A percentile compares a stretch with the other conserved stretches of the same genome.
These are phyloP conservation scores for Thripadectes ignobilis DNA, from an alignment of 2,797 vertebrate genomes.

Conservation along the genomic window DNA sequence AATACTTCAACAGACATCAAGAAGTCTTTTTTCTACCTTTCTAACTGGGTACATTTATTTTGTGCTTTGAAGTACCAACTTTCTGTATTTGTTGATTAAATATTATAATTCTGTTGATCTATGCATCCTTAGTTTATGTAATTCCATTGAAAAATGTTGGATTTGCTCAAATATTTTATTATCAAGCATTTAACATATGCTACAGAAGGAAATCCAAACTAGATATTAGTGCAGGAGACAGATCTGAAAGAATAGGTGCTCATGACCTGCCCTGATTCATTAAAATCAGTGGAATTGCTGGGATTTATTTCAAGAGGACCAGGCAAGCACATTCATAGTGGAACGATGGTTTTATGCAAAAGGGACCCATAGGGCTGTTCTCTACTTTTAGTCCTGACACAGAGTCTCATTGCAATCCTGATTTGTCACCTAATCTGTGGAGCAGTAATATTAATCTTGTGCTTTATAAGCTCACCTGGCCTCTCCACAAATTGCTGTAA, in stretches of 20 bases:
- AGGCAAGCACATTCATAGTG: background rate
- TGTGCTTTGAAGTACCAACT: background rate
- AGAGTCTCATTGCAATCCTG: background rate
- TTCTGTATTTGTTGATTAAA: background rate
- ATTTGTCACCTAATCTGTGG: background rate
- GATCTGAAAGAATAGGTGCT: background rate
- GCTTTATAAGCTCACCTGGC: background rate
- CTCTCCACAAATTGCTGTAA: background rate
- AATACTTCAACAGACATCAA: background rate
- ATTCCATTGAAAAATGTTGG: background rate
- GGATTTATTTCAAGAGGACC: background rate
- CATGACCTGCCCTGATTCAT: background rate
- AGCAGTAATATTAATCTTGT: background rate
- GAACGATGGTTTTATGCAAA: background rate
- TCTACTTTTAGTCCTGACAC: background rate
- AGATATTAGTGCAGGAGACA: background rate
- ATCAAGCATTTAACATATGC: background rate
- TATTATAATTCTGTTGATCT: background rate
- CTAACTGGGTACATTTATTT: background rate
- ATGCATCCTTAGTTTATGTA: background rate
- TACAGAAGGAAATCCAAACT: background rate
- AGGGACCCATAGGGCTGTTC: background rate
- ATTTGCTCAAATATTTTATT: background rate
- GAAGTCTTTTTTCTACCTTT: background rate
- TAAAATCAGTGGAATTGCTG: background rate